Evolutionary conservation across 2,113 vertebrate genomes (phyloP), one percentile per base, ranked within the genome.

Genomic region (Chauna torquata): DNA sequence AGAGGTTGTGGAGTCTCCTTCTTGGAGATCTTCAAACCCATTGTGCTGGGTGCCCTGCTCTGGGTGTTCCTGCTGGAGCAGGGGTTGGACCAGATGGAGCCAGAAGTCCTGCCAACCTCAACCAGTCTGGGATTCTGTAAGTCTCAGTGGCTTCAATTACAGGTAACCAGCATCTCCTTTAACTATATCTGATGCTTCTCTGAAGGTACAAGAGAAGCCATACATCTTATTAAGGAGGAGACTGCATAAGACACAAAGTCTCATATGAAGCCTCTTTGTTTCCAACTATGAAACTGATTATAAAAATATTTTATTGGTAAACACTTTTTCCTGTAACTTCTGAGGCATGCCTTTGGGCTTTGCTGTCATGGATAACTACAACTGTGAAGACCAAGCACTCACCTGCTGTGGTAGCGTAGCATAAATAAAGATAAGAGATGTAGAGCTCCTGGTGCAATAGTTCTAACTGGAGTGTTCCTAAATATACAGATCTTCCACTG

Each of bases 131-230:
- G 20, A 12, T 19, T 36, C 42, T 42, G 36, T 19, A 38, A 45
- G 9, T 58, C 64, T 75, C 16, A 7, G 0, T n/a, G 44, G 9
- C 47, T 69, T 28, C 12, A 3, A 57, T 9, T 38, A 8, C 16
- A 6, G 24, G 64, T 22, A 11, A 5, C 20, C 11, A 11, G 45
- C 3, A 1, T 5, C 44, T 22, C 14, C 27, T 36, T 22, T 5
- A 6, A 3, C 52, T 18, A 2, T 15, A 20, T 13, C 16, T 2
- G 44, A 8, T 1, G 15, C 16, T 65, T 16, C 36, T 10, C 22
- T 28, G 44, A 12, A 45, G 42, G 27, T 9, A 19, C 22, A 19
- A 16, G 47, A 30, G 42, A 74, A 30, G 38, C 28, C n/a, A 8
- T 52, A 12, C 27, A 5, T 65, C 10, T 34, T 69, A 76, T 76